Evolutionary conservation across 1,140 invertebrate species (phyloP), one percentile per base, ranked within the genome.

Genomic region (Cherax destructor): DNA sequence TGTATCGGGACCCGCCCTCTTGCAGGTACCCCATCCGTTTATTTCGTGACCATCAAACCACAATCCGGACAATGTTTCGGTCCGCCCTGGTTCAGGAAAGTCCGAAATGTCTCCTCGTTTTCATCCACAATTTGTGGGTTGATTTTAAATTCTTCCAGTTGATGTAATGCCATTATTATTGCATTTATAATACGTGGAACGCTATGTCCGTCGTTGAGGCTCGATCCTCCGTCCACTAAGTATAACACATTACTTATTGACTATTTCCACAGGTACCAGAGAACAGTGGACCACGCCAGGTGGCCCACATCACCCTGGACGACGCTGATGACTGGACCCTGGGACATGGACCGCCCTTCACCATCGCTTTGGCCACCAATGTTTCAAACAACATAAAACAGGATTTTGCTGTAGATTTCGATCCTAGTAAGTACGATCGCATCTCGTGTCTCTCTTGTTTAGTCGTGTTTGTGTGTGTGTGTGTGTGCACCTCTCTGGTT

Each of bases 291-390:
- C 92, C 92, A 5, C 65, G 77, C 30, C 86, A 88, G 49, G 49
- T 93, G 3, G 89, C 83, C 11, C 41, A 78, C 61, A 21, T 93
- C 41, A 77, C 77, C 21, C 92, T 93, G 16, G 89, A 91, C 61
- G 92, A 93, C 86, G 86, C 92, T 21, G 92, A 93, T 79, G 92
- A 93, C 65, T 93, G 92, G 92, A 79, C 80, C 9, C 89, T 93
- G 41, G 89, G 89, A 2, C 89, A 93, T 59, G 92, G 92, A 13
- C 92, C 92, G 11, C 92, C 92, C 24, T 93, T 93, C 81, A 87
- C 47, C 18, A 56, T 91, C 41, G 16, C 50, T 10, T 81, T 93
- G 59, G 92, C 91, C 41, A 41, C 69, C 18, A 4, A 61, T 41
- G 86, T 89, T 7, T n/a, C 89, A 41, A 16, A 11, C 9, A 50